Percentiles rank a stretch among this genome's conserved stretches.
phyloP scores from a whole-genome alignment of 2,797 vertebrate genomes.

The Eospalax fontanierii region DNA sequence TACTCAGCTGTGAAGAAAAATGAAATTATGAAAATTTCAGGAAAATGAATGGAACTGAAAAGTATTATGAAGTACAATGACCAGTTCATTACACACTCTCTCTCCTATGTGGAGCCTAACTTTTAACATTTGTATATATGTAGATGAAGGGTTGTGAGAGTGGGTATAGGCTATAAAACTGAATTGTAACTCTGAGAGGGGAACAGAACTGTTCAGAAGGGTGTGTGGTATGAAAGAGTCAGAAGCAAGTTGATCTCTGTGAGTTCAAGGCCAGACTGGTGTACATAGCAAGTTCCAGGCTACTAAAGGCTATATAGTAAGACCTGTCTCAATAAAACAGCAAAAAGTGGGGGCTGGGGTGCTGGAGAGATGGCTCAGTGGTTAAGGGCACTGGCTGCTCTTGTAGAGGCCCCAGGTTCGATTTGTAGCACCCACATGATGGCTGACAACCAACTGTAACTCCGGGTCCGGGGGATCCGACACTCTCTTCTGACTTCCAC shows the following conservation, averaged over 20 bases:
- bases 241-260: too few relatives aligned
- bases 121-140: neutral
- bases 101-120: neutral
- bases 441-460: neutral
- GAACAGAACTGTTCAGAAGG: neutral
- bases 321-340: too few relatives aligned
- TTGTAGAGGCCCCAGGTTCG: neutral
- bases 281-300: too few relatives aligned
- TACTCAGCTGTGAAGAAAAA: neutral
- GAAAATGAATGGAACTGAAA: neutral
- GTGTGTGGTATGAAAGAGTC: too few relatives aligned
- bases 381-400: too few relatives aligned
- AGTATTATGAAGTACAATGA: neutral
- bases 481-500: neutral
- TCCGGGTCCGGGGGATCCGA: neutral
- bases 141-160: neutral
- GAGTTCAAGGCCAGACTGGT: too few relatives aligned
- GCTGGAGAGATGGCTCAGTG: too few relatives aligned
- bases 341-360: neutral
- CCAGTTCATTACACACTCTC: neutral
- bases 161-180: too few relatives aligned
- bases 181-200: neutral
- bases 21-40: neutral
- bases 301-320: too few relatives aligned
- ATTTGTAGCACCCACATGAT: neutral